phyloP scores from a whole-genome alignment of 2,113 vertebrate genomes.

The Tauraco erythrolophus region DNA sequence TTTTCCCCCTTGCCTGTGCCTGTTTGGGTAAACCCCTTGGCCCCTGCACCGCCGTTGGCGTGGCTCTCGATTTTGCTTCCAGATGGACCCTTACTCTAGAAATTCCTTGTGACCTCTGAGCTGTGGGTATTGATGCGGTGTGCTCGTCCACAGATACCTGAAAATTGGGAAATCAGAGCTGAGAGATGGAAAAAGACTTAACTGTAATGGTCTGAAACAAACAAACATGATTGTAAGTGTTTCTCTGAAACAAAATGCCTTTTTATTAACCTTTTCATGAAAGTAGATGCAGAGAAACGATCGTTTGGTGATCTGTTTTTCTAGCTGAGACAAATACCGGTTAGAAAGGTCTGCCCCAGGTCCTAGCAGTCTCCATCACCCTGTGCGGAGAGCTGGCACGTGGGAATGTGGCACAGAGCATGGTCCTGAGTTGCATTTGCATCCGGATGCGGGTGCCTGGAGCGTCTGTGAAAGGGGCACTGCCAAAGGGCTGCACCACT shows the following conservation, averaged over 20 bases:
- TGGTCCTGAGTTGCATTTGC: background rate
- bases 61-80: background rate
- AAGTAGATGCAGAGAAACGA: background rate
- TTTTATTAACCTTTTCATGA: too few species aligned
- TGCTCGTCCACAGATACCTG: background rate
- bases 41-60: background rate
- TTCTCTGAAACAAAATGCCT: background rate
- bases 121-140: background rate
- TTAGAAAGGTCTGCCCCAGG: background rate
- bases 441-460: background rate
- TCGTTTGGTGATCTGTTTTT: background rate
- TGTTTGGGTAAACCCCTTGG: too few species aligned
- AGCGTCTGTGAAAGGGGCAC: too few species aligned
- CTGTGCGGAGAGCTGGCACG: fast-evolving
- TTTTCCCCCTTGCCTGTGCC: background rate
- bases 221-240: background rate
- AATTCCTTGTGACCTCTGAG: background rate
- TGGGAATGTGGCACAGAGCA: background rate
- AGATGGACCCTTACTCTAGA: too few species aligned
- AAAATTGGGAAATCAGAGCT: background rate
- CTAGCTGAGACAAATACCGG: background rate
- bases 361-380: too few species aligned
- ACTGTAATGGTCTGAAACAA: background rate
- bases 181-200: background rate
- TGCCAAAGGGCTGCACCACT: background rate